These are phyloP conservation scores for Odobenus rosmarus DNA, from an alignment of 2,113 vertebrate species.

Conservation along the genomic window DNA sequence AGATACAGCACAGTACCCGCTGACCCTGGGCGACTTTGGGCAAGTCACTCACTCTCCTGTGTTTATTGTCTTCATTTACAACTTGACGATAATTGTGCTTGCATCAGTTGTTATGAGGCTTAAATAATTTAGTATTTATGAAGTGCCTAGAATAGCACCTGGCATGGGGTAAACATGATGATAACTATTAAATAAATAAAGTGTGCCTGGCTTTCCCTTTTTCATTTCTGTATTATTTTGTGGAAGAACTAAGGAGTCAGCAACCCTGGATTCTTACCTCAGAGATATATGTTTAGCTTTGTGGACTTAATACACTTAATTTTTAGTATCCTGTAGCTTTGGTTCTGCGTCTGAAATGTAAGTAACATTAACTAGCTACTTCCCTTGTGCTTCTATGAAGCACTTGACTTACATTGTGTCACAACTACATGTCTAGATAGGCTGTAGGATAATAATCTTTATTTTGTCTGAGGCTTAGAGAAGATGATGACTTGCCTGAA, in stretches of 20 bases:
- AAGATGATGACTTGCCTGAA: not conserved
- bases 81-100: not conserved
- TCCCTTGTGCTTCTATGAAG: not conserved
- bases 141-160: not conserved
- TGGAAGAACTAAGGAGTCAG: not conserved
- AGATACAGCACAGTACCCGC: not conserved
- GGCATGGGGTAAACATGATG: not conserved
- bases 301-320: not conserved
- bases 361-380: not conserved
- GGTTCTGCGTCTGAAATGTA: not conserved
- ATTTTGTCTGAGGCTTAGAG: not conserved
- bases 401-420: not conserved
- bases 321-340: not conserved
- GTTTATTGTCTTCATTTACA: not conserved
- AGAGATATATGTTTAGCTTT: not conserved
- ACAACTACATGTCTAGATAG: not conserved
- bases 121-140: not conserved
- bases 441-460: not conserved
- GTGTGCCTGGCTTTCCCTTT: not conserved
- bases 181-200: not conserved
- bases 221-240: not conserved
- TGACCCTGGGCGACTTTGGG: not conserved
- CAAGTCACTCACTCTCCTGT: not conserved
- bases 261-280: not conserved
- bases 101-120: not conserved